These are phyloP conservation scores for Drosophila prostipennis DNA, from an alignment of 2,888 invertebrate species.

Conservation along the genomic window DNA sequence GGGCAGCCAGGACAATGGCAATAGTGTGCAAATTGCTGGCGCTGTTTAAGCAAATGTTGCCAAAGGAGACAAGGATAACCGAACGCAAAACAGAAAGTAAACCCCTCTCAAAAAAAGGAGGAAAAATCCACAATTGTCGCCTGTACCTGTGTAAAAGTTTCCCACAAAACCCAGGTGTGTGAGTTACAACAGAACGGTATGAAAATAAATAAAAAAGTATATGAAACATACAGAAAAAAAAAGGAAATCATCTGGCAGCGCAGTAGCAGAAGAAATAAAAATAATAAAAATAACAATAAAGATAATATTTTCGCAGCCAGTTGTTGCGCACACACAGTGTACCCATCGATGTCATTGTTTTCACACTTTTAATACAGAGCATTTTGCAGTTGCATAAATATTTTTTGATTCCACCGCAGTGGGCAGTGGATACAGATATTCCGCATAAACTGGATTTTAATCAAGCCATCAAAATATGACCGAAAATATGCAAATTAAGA, in stretches of 20 bases:
- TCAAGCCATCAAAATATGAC: conserved; percentile 44
- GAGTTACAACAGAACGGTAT: conserved; percentile 13
- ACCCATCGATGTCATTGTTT: conserved; percentile 24
- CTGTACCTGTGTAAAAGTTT: conserved; percentile 49
- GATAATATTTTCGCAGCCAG: conserved; percentile 60
- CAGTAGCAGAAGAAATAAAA: conserved; percentile 21
- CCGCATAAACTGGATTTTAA: conserved; percentile 33
- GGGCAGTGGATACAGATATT: conserved; percentile 10
- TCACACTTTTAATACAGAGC: conserved; percentile 58
- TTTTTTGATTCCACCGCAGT: conserved; percentile 24
- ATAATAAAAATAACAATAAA: conserved; percentile 51
- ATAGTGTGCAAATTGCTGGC: conserved; percentile 75
- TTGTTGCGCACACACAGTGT: conserved; percentile 14
- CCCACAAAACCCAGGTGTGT: conserved; percentile 54
- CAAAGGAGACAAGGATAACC: conserved; percentile 48
- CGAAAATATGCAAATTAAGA: conserved; percentile 37
- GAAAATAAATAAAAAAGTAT: conserved; percentile 29
- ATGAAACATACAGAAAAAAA: conserved; percentile 8
- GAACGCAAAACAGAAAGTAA: conserved; percentile 25
- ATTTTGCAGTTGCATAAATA: conserved; percentile 58
- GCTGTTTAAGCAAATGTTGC: conserved; percentile 74
- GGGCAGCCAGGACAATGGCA: conserved; percentile 47
- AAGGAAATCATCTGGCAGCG: conserved; percentile 14
- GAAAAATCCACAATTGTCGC: conserved; percentile 52
- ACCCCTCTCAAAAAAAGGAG: conserved; percentile 13